Conservation (phyloP, 2,888 invertebrate species). For the Quadroppia sp. region DNA sequence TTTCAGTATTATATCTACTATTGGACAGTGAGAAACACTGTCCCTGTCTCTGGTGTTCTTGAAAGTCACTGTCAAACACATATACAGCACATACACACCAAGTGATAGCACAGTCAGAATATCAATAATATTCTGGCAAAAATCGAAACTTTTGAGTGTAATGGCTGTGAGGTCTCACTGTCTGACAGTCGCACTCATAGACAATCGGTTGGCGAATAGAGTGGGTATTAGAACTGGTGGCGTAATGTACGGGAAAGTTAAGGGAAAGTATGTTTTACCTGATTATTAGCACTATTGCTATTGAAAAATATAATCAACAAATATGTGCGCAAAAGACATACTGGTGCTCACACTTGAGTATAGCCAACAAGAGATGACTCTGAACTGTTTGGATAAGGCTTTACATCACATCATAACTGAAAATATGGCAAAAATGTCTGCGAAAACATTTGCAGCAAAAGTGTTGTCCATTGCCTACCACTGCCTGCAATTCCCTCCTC, state of each 20-base stretch:
- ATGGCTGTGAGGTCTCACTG: conserved; percentile 8
- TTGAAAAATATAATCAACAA: neutral
- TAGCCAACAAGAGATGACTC: no score
- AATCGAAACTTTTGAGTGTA: neutral
- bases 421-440: neutral
- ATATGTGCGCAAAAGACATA: no score
- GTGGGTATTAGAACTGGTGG: neutral
- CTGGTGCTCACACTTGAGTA: no score
- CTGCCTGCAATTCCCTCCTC: neutral
- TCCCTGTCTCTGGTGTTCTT: neutral
- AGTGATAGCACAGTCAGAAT: neutral
- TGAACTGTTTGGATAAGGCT: no score
- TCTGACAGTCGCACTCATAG: conserved; percentile 14
- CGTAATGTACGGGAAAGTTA: no score
- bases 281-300: neutral
- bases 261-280: neutral
- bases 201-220: neutral
- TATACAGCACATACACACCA: no score
- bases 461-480: neutral
- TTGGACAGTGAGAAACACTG: neutral
- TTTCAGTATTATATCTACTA: no score
- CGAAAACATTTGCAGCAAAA: neutral
- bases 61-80: no score
- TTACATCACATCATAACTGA: no score
- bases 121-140: neutral